phyloP scores from a whole-genome alignment of 1,140 invertebrate species.

The Grapholita molesta region DNA sequence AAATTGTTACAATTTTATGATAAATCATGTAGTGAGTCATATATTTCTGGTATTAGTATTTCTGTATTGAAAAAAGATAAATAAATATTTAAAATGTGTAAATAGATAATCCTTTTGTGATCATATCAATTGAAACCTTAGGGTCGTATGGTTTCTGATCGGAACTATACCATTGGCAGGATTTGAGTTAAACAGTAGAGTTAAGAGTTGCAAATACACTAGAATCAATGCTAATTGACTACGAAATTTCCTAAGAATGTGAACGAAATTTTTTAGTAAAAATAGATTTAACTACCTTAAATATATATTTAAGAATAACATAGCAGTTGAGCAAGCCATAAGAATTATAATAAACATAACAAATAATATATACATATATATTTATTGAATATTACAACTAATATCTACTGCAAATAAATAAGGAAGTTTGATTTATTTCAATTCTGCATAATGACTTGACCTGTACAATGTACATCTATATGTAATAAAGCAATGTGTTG shows the following conservation, averaged over 20 bases:
- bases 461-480: not conserved
- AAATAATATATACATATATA: not conserved
- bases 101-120: not conserved
- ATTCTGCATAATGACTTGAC: too few relatives aligned
- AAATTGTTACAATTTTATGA: not conserved
- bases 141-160: not conserved
- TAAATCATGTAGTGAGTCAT: not conserved
- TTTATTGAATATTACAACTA: not conserved
- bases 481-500: slow-evolving; percentile 6
- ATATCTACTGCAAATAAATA: not conserved
- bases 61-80: not conserved
- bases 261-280: too few relatives aligned
- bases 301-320: not conserved
- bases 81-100: not conserved
- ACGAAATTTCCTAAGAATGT: not conserved
- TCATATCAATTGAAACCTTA: not conserved
- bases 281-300: not conserved
- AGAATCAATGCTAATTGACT: not conserved
- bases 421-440: too few relatives aligned
- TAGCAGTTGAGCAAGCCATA: slow-evolving; percentile 1
- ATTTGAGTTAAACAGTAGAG: not conserved
- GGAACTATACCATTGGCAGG: not conserved
- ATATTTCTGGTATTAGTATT: not conserved
- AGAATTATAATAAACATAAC: not conserved
- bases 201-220: not conserved